Evolutionary conservation across 2,888 invertebrate species (phyloP), one percentile per base, ranked within the genome.

Genomic region (Tachina lurida): DNA sequence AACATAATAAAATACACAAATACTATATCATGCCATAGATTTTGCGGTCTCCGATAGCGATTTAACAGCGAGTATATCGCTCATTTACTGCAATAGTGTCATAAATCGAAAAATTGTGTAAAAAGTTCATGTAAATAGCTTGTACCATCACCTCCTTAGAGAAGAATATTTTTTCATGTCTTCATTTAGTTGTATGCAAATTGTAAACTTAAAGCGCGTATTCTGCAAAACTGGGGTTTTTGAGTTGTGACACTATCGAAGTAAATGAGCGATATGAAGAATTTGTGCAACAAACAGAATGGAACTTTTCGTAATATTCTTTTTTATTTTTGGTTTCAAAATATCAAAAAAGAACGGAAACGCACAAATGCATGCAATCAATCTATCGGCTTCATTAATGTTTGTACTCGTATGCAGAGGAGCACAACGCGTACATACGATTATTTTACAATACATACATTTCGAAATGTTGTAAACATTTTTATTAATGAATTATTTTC

Each of bases 341-440:
- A 56, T 41, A 67, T 60, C 68, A 54, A 84, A 54, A 84, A 62
- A 54, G 68, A 76, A 82, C 80, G 80, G 80, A 80, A 80, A 80
- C 58, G 65, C 65, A 73, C 63, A 73, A 41, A 17, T 41, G 19
- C 62, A 54, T 12, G 17, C 15, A 17, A 60, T 15, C n/a, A 22
- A 60, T 13, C n/a, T 31, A 73, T 47, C 19, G 15, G 12, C 13
- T 54, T 10, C 31, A 71, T 45, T 54, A 10, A 22, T 65, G 39
- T 39, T 19, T 52, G 52, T 52, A n/a, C n/a, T n/a, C n/a, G n/a
- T n/a, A 15, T 63, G 45, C 45, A 62, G 45, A 31, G 62, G 45
- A 19, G 39, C 58, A 45, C n/a, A 67, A 45, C 45, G 58, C 45
- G 71, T 67, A 49, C 45, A 67, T 67, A 65, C 10, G 15, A 56